Conservation (phyloP, 1,140 invertebrate species). For the Euwallacea fornicatus region DNA sequence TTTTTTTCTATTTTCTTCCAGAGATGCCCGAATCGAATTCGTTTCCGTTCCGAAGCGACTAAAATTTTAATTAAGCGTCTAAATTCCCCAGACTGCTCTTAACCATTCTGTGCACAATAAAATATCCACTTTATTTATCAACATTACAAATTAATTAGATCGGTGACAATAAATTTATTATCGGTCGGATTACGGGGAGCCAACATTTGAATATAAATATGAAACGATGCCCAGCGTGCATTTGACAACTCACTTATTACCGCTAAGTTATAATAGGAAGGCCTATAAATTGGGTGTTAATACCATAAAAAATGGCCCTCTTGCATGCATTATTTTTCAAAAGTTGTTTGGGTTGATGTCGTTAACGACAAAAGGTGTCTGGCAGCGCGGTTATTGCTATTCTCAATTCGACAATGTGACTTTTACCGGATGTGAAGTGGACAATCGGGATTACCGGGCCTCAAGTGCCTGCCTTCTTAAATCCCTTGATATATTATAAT, state of each 20-base stretch:
- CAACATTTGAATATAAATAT: constrained; percentile 25
- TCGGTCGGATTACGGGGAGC: constrained; percentile 14
- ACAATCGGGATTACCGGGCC: not conserved
- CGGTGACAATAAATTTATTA: constrained; percentile 29
- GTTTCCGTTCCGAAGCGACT: not conserved
- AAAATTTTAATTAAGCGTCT: constrained; percentile 13
- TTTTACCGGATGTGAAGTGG: constrained; percentile 6
- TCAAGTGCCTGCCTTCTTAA: no score
- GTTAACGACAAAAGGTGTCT: constrained; percentile 23
- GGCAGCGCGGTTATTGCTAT: constrained; percentile 15
- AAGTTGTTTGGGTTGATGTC: constrained; percentile 25
- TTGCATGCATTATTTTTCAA: constrained; percentile 19
- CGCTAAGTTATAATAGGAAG: constrained; percentile 23
- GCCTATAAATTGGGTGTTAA: constrained; percentile 31
- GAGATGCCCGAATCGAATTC: no score
- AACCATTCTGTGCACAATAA: constrained; percentile 15
- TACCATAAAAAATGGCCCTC: constrained; percentile 24
- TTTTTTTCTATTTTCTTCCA: no score
- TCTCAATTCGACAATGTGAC: not conserved
- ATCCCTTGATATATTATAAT: no score
- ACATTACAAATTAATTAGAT: constrained; percentile 31
- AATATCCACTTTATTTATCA: constrained; percentile 29
- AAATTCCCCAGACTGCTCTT: constrained; percentile 7
- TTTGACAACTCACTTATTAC: constrained; percentile 27
- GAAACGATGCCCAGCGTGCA: constrained; percentile 26